These are phyloP conservation scores for Panthera leo DNA, from an alignment of 2,113 vertebrate genomes.

Conservation along the genomic window DNA sequence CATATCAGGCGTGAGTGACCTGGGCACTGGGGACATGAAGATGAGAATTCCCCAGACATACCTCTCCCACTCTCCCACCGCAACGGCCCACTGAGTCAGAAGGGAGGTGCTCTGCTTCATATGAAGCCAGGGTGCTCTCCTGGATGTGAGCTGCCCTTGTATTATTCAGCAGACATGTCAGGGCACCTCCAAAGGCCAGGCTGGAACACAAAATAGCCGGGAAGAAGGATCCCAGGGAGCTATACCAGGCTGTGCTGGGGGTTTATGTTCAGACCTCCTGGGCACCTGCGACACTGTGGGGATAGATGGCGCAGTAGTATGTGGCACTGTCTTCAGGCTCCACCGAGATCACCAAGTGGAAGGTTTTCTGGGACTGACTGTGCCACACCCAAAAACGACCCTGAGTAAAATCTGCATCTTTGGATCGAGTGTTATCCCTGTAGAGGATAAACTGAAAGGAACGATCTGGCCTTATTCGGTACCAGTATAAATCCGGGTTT, in stretches of 20 bases:
- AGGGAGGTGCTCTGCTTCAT: neutral
- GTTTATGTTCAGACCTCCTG: constrained; percentile 38
- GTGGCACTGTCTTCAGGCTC: constrained; percentile 1
- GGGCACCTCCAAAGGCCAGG: neutral
- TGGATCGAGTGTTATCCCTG: accelerated
- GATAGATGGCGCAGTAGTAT: neutral
- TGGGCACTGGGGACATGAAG: neutral
- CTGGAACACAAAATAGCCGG: neutral
- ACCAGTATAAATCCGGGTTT: constrained; percentile 63
- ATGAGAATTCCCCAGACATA: neutral
- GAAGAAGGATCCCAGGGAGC: neutral
- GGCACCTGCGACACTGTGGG: neutral
- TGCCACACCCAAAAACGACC: constrained; percentile 30
- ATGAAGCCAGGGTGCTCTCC: neutral
- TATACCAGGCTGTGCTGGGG: neutral
- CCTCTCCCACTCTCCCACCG: neutral
- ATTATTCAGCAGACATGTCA: neutral
- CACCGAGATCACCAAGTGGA: constrained; percentile 60
- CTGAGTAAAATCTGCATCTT: neutral
- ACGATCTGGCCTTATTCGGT: neutral
- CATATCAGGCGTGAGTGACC: neutral
- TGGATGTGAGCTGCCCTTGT: neutral
- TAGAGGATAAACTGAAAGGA: constrained; percentile 59
- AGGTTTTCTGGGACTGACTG: neutral
- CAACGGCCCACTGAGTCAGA: neutral